Conservation (phyloP, 2,113 vertebrate species). For the Illadopsis cleaveri region DNA sequence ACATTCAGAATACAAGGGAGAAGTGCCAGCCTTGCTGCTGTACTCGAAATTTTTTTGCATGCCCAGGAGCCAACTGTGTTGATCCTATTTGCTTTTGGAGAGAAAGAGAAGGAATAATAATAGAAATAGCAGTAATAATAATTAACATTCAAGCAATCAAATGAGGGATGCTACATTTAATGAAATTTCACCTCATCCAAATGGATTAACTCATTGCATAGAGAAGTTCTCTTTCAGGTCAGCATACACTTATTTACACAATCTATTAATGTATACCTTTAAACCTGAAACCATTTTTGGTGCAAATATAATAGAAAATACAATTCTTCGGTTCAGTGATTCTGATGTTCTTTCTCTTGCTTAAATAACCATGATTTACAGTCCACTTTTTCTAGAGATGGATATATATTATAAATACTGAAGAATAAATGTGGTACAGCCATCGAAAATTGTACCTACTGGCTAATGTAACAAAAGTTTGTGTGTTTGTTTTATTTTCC, state of each 20-base stretch:
- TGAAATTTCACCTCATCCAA: neutral
- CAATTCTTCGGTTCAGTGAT: conserved; percentile 32
- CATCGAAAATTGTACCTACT: neutral
- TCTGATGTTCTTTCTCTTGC: conserved; percentile 22
- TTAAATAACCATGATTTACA: conserved; percentile 36
- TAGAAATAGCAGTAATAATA: neutral
- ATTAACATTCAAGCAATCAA: neutral
- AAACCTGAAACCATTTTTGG: conserved; percentile 52
- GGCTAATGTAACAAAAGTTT: neutral
- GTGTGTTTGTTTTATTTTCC: neutral
- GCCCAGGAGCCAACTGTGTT: neutral
- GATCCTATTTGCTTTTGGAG: neutral
- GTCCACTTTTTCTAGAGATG: neutral
- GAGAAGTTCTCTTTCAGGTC: neutral
- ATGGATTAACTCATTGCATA: neutral
- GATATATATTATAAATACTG: neutral
- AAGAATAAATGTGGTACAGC: neutral
- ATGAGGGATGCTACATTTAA: neutral
- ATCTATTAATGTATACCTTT: conserved; percentile 12
- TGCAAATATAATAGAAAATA: conserved; percentile 51
- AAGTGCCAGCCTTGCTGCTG: neutral
- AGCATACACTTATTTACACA: conserved; percentile 21
- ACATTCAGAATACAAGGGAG: neutral
- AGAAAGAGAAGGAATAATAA: neutral
- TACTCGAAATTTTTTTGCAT: neutral